Percentiles rank a stretch among this genome's conserved stretches.
phyloP scores from a whole-genome alignment of 92 coral and sea anemone species.

The Porites lobata region DNA sequence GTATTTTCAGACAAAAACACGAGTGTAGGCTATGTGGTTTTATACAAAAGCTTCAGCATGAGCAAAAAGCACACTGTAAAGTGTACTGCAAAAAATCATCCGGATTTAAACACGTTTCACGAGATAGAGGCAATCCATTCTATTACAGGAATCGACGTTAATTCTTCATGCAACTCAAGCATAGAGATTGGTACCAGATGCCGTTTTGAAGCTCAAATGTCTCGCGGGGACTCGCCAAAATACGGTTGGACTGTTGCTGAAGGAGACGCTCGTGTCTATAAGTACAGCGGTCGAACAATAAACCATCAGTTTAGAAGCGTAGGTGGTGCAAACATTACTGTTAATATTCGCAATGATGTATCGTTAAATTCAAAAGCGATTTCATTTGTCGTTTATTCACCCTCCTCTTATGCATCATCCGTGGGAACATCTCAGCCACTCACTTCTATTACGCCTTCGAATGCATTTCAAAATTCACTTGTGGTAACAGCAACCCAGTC shows the following conservation, averaged over 20 bases:
- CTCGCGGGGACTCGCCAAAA: slow-evolving; percentile 44
- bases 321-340: slow-evolving; percentile 21
- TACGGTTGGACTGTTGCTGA: slow-evolving; percentile 67
- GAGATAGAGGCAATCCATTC: slow-evolving; percentile 30
- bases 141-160: slow-evolving; percentile 51
- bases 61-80: neutral
- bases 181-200: slow-evolving; percentile 39
- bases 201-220: slow-evolving; percentile 24
- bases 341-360: slow-evolving; percentile 25
- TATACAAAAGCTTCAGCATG: slow-evolving; percentile 30
- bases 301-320: slow-evolving; percentile 23
- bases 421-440: neutral
- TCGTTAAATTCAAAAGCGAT: slow-evolving; percentile 12
- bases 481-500: neutral
- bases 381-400: neutral
- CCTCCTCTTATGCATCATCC: neutral
- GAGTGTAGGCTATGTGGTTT: slow-evolving; percentile 17
- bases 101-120: slow-evolving; percentile 37
- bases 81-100: slow-evolving; percentile 45
- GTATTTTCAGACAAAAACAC: neutral
- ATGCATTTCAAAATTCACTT: neutral
- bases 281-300: neutral
- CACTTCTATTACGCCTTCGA: neutral
- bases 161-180: slow-evolving; percentile 39
- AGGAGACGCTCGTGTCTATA: neutral